These are phyloP conservation scores for Nymphalis urticae DNA, from an alignment of 2,888 invertebrate genomes.

Conservation along the genomic window DNA sequence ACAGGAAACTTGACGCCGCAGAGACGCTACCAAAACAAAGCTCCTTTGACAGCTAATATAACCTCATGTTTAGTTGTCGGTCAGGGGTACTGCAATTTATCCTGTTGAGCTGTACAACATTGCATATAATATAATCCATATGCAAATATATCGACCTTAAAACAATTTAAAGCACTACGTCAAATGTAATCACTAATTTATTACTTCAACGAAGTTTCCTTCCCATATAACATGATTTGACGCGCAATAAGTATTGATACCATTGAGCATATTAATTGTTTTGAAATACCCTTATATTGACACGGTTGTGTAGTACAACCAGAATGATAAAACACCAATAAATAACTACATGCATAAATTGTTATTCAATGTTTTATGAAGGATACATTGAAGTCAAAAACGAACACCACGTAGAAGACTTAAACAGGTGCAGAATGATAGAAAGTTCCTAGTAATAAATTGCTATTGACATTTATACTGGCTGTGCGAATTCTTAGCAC, in stretches of 20 bases:
- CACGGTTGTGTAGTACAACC: neutral
- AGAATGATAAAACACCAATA: neutral
- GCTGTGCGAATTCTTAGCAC: constrained; percentile 59
- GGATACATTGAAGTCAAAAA: neutral
- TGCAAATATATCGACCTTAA: neutral
- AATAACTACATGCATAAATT: neutral
- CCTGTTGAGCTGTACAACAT: constrained; percentile 18
- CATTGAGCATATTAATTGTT: neutral
- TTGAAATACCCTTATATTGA: neutral
- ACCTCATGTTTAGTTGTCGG: constrained; percentile 25
- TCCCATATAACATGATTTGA: too few species aligned
- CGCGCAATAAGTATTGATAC: neutral
- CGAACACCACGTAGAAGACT: constrained; percentile 10
- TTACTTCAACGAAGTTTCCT: neutral
- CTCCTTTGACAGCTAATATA: constrained; percentile 46
- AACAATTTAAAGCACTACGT: neutral
- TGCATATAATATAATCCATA: constrained; percentile 15
- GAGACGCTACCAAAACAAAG: constrained; percentile 59
- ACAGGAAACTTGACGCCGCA: constrained; percentile 63
- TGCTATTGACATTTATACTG: constrained; percentile 31
- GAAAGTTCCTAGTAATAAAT: constrained; percentile 38
- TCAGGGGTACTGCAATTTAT: constrained; percentile 30
- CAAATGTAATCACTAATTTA: neutral
- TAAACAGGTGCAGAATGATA: constrained; percentile 27
- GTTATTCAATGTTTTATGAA: neutral